Percentiles rank a stretch among this genome's conserved stretches.
phyloP scores from a whole-genome alignment of 2,797 vertebrate species.

The Catharus ustulatus region DNA sequence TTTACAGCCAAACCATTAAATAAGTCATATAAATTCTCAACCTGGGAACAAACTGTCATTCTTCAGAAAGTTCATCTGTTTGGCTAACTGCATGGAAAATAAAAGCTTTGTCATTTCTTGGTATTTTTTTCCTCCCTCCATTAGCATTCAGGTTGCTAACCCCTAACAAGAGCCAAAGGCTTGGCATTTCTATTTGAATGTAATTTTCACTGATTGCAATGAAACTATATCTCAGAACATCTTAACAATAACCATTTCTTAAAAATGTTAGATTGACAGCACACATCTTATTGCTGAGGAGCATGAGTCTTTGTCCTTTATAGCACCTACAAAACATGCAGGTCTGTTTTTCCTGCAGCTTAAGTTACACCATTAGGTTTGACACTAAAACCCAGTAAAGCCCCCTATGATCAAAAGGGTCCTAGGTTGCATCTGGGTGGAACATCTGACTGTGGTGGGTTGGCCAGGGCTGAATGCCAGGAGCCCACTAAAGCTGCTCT shows the following conservation, averaged over 20 bases:
- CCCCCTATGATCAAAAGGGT: background rate
- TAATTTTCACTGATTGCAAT: background rate
- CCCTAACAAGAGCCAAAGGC: background rate
- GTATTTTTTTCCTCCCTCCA: background rate
- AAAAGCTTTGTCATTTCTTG: background rate
- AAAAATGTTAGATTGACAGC: background rate
- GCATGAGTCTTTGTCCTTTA: background rate
- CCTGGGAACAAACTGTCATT: conserved; percentile 53
- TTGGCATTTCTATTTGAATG: background rate
- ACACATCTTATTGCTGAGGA: background rate
- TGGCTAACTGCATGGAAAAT: conserved; percentile 51
- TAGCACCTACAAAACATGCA: background rate
- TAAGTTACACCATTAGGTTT: background rate
- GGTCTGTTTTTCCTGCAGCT: background rate
- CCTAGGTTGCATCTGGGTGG: background rate
- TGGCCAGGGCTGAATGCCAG: background rate
- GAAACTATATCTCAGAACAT: background rate
- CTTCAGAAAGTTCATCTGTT: conserved; percentile 45
- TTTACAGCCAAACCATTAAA: conserved; percentile 62
- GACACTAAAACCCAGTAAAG: background rate
- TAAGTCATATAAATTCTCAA: conserved; percentile 47
- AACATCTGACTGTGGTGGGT: background rate
- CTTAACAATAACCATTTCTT: background rate
- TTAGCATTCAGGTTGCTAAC: conserved; percentile 1
- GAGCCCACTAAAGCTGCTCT: background rate